These are phyloP conservation scores for Eonycteris spelaea DNA, from an alignment of 2,113 vertebrate species.

Conservation along the genomic window DNA sequence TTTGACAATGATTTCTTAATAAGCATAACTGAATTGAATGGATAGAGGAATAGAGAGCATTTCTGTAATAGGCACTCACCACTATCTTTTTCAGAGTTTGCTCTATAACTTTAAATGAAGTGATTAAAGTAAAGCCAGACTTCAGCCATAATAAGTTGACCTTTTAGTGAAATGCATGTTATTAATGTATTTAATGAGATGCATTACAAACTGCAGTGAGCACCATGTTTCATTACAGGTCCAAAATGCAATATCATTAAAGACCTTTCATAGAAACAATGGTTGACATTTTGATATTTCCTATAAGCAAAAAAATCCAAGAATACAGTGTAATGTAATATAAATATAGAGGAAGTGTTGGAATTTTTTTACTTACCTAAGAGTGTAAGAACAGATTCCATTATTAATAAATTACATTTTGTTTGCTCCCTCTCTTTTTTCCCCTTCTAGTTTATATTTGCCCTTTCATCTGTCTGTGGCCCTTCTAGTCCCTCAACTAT, in stretches of 20 bases:
- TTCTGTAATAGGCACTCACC: neutral
- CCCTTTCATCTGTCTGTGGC: neutral
- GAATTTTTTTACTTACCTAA: constrained; percentile 33
- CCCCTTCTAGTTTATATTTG: neutral
- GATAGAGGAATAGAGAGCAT: constrained; percentile 19
- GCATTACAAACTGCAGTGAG: constrained; percentile 82
- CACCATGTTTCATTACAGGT: constrained; percentile 85
- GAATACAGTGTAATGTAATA: constrained; percentile 63
- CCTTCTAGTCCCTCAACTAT: neutral
- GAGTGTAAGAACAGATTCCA: constrained; percentile 46
- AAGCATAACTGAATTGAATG: neutral
- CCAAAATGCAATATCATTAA: constrained; percentile 84
- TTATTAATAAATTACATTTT: neutral
- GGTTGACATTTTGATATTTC: constrained; percentile 89
- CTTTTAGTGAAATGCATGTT: constrained; percentile 83
- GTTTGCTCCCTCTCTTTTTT: neutral
- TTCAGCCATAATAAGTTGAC: constrained; percentile 82
- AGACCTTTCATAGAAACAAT: constrained; percentile 88
- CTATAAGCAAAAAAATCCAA: constrained; percentile 81
- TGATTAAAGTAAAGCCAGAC: constrained; percentile 80
- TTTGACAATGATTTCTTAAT: constrained; percentile 21
- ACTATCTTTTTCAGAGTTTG: constrained; percentile 26
- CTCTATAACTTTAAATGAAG: constrained; percentile 75
- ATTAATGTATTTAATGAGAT: constrained; percentile 89
- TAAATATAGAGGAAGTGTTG: constrained; percentile 67